Conservation (phyloP, 2,888 invertebrate genomes). For the Oxystoma pomonae region DNA sequence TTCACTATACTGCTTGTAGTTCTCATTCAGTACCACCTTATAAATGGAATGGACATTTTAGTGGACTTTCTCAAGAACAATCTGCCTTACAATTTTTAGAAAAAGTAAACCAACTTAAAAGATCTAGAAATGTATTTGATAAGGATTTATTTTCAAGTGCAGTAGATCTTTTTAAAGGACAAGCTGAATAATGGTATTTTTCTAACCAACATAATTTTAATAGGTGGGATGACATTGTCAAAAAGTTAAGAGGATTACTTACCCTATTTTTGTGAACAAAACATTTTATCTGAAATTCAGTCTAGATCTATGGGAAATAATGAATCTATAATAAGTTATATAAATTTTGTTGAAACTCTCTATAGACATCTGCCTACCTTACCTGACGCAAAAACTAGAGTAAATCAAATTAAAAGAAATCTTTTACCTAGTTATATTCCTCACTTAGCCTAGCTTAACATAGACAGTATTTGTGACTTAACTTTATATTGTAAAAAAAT, state of each 20-base stretch:
- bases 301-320: background rate
- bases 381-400: background rate
- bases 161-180: conserved; percentile 1
- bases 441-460: background rate
- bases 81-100: conserved; percentile 5
- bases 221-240: too few relatives aligned
- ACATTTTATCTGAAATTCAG: background rate
- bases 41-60: background rate
- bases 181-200: too few relatives aligned
- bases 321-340: background rate
- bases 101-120: background rate
- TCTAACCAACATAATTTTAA: too few relatives aligned
- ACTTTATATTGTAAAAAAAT: conserved; percentile 8
- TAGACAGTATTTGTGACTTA: background rate
- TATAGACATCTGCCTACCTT: background rate
- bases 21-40: background rate
- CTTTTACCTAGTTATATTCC: conserved; percentile 3
- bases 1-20: background rate
- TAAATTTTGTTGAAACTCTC: conserved; percentile 1
- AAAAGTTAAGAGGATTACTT: background rate
- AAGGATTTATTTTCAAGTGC: background rate
- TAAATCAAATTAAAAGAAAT: conserved; percentile 1
- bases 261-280: background rate
- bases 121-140: background rate
- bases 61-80: background rate